phyloP scores from a whole-genome alignment of 2,797 vertebrate genomes.

The Anniella stebbinsi region DNA sequence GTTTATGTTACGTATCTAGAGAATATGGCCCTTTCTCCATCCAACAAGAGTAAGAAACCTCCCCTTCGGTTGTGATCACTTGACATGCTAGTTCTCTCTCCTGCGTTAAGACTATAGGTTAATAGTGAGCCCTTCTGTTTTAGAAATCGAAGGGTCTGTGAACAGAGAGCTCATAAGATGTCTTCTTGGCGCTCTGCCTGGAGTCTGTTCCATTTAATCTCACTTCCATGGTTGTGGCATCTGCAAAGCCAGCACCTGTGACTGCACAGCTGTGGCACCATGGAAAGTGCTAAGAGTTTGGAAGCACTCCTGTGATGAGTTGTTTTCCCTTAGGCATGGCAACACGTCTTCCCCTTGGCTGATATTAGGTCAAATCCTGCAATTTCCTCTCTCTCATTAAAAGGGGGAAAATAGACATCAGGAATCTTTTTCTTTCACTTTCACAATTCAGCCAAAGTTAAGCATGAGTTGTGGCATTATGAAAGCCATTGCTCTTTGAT shows the following conservation, averaged over 20 bases:
- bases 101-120: conserved; percentile 33
- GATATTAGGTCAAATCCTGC: conserved; percentile 16
- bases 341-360: conserved; percentile 16
- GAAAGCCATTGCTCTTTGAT: not conserved
- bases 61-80: not conserved
- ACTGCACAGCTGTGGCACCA: conserved; percentile 30
- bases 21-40: no score
- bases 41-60: not conserved
- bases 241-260: conserved; percentile 14
- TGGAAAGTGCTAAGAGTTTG: conserved; percentile 31
- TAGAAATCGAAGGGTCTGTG: conserved; percentile 28
- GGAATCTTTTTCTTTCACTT: not conserved
- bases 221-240: conserved; percentile 1
- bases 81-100: conserved; percentile 26
- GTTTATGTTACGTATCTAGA: not conserved
- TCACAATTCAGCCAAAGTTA: not conserved
- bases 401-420: not conserved
- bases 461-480: not conserved
- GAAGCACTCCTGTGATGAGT: conserved; percentile 33
- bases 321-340: conserved; percentile 27
- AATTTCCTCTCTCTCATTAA: not conserved
- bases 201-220: not conserved
- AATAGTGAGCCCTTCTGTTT: conserved; percentile 21
- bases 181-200: conserved; percentile 2
- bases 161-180: conserved; percentile 16